Percentiles rank a stretch among this genome's conserved stretches.
phyloP scores from a whole-genome alignment of 2,888 invertebrate genomes.

The Pilophorus perplexus region DNA sequence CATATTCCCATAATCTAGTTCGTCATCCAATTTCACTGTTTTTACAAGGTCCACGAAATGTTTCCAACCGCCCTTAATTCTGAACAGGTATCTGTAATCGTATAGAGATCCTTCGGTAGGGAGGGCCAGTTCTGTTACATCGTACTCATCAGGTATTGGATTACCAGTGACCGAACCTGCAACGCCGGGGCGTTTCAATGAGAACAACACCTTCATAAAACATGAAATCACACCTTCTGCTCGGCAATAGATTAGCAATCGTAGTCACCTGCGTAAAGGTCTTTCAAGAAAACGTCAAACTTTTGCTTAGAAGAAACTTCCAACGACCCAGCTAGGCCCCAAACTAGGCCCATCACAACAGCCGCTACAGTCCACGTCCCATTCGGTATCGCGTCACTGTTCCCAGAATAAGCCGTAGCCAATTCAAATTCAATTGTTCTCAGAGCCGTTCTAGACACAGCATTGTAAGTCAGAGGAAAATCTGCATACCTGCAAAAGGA shows the following conservation, averaged over 20 bases:
- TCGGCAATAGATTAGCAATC: neutral
- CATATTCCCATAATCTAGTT: conserved; percentile 56
- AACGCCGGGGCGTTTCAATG: neutral
- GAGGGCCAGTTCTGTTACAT: conserved; percentile 62
- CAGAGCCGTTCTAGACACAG: conserved; percentile 32
- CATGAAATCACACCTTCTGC: too few species aligned
- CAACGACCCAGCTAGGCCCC: conserved; percentile 82
- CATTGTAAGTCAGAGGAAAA: neutral
- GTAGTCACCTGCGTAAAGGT: conserved; percentile 49
- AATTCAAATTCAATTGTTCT: conserved; percentile 20
- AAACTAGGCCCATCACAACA: conserved; percentile 70
- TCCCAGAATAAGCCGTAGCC: conserved; percentile 4
- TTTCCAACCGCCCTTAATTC: conserved; percentile 83
- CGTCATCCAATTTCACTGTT: conserved; percentile 58
- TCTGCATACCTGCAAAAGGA: neutral
- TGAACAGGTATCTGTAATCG: conserved; percentile 79
- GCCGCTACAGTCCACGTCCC: conserved; percentile 72
- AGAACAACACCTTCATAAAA: neutral
- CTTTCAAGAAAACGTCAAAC: conserved; percentile 55
- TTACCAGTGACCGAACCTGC: neutral
- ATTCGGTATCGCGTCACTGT: conserved; percentile 15
- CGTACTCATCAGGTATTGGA: conserved; percentile 50
- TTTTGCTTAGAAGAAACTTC: conserved; percentile 66
- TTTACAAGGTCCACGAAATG: conserved; percentile 76
- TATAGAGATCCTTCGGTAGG: conserved; percentile 75